These are phyloP conservation scores for Archocentrus centrarchus DNA, from an alignment of 2,113 vertebrate genomes.

Conservation along the genomic window DNA sequence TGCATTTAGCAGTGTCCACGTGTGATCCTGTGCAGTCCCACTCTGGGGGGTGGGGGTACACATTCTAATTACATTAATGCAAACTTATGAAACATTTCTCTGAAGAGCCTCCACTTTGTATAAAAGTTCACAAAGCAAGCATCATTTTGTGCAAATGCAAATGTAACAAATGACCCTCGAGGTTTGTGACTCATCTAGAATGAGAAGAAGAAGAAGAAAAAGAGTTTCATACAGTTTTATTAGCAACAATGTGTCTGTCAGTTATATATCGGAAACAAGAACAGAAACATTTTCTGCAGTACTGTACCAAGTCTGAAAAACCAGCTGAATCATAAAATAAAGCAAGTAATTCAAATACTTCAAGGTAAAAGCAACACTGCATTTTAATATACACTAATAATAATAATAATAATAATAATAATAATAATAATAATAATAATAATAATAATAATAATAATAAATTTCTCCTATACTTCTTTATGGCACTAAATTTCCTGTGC, in stretches of 20 bases:
- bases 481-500: slow-evolving; percentile 75
- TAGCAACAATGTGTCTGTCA: slow-evolving; percentile 82
- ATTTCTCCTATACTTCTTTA: slow-evolving; percentile 65
- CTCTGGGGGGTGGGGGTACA: background rate
- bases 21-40: background rate
- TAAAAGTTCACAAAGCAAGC: background rate
- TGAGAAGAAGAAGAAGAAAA: background rate
- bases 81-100: background rate
- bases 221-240: slow-evolving; percentile 82
- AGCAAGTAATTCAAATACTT: slow-evolving; percentile 69
- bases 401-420: slow-evolving; percentile 64
- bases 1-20: slow-evolving; percentile 23
- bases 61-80: background rate
- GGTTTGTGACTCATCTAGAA: background rate
- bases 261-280: slow-evolving; percentile 79
- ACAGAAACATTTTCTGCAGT: slow-evolving; percentile 78
- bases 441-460: slow-evolving; percentile 62
- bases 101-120: background rate
- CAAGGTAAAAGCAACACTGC: slow-evolving; percentile 77
- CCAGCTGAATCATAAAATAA: slow-evolving; percentile 69
- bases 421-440: slow-evolving; percentile 64
- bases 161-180: background rate
- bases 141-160: background rate
- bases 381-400: slow-evolving; percentile 73
- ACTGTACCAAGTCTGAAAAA: slow-evolving; percentile 74